A percentile compares a stretch with the other conserved stretches of the same genome.
Evolutionary conservation across 2,888 invertebrate species (phyloP).

Genomic region (Spodoptera exigua): DNA sequence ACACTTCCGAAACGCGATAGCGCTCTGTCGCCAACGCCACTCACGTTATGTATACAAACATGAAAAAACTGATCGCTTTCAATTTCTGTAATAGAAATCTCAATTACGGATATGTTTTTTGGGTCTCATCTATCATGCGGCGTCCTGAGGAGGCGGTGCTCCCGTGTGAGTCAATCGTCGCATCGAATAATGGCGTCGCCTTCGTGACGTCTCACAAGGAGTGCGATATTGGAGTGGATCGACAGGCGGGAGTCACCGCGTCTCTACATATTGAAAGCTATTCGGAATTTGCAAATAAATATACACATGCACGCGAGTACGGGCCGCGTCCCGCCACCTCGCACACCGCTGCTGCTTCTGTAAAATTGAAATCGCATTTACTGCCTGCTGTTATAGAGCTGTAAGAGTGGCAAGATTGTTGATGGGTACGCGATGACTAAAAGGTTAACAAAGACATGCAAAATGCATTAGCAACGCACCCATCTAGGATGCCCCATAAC

Average conservation of each 20-base stretch:
- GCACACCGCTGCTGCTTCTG: slow-evolving; percentile 75
- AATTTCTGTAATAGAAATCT: slow-evolving; percentile 88
- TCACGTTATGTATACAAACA: slow-evolving; percentile 88
- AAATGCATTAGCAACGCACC: slow-evolving; percentile 79
- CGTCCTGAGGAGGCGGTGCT: slow-evolving; percentile 74
- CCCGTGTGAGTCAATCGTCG: slow-evolving; percentile 83
- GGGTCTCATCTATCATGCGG: slow-evolving; percentile 86
- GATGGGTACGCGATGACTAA: slow-evolving; percentile 50
- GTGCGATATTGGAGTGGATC: slow-evolving; percentile 87
- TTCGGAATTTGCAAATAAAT: slow-evolving; percentile 88
- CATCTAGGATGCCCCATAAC: slow-evolving; percentile 69
- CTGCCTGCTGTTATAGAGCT: slow-evolving; percentile 61
- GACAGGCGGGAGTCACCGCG: slow-evolving; percentile 85
- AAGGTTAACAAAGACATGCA: slow-evolving; percentile 69
- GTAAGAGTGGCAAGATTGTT: slow-evolving; percentile 47
- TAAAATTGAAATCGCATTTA: slow-evolving; percentile 86
- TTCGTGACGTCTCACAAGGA: slow-evolving; percentile 81
- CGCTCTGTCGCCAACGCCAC: slow-evolving; percentile 74
- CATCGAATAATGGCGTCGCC: slow-evolving; percentile 82
- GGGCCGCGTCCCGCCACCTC: slow-evolving; percentile 70
- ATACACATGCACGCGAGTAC: slow-evolving; percentile 80
- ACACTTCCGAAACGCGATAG: slow-evolving; percentile 87
- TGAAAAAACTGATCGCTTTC: slow-evolving; percentile 83
- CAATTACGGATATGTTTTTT: slow-evolving; percentile 88
- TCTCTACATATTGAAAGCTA: slow-evolving; percentile 88